A percentile compares a stretch with the other conserved stretches of the same genome.
Evolutionary conservation across 1,140 invertebrate genomes (phyloP).

Genomic region (Eueides isabella): DNA sequence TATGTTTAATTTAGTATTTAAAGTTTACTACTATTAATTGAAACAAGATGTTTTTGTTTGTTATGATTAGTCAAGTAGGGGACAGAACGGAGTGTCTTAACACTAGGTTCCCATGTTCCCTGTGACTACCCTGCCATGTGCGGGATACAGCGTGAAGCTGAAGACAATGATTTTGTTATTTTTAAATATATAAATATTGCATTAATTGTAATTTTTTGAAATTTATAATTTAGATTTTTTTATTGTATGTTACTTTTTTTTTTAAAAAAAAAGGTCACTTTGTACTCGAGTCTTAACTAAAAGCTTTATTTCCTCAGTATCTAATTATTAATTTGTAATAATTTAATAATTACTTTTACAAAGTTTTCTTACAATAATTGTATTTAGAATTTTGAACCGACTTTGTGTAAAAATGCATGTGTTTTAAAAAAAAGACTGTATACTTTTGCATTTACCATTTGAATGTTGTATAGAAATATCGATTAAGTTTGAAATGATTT

Average conservation of each 20-base stretch:
- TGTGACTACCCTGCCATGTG: too few relatives aligned
- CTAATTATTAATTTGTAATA: background rate
- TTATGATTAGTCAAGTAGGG: too few relatives aligned
- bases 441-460: slow-evolving; percentile 3
- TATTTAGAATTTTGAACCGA: background rate
- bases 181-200: too few relatives aligned
- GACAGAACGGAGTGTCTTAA: too few relatives aligned
- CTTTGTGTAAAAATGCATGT: background rate
- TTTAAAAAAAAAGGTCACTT: background rate
- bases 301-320: slow-evolving; percentile 3
- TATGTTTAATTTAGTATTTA: too few relatives aligned
- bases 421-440: background rate
- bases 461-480: background rate
- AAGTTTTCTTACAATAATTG: background rate
- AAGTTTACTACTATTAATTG: too few relatives aligned
- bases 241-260: background rate
- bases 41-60: too few relatives aligned
- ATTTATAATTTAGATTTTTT: background rate
- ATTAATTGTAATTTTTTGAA: too few relatives aligned
- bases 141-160: too few relatives aligned
- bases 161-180: too few relatives aligned
- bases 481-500: background rate
- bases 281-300: background rate
- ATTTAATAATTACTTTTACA: background rate
- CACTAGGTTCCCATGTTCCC: too few relatives aligned